These are phyloP conservation scores for Syrrhaptes paradoxus DNA, from an alignment of 2,113 vertebrate genomes.

Conservation along the genomic window DNA sequence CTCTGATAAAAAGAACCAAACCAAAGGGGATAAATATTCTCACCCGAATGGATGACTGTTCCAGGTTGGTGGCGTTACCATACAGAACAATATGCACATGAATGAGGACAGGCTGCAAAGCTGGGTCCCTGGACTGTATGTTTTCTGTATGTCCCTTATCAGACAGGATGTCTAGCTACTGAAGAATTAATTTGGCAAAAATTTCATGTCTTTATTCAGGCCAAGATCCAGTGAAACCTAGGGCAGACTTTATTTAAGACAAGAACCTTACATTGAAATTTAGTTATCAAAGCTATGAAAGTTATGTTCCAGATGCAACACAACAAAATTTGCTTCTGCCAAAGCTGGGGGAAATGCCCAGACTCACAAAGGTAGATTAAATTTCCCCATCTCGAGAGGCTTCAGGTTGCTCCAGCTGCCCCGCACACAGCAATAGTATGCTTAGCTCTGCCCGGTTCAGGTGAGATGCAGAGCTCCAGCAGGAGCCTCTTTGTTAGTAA, in stretches of 20 bases:
- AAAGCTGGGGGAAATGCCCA: not conserved
- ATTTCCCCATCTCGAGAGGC: not conserved
- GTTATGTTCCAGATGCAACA: not conserved
- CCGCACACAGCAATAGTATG: not conserved
- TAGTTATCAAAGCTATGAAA: not conserved
- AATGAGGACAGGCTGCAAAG: not conserved
- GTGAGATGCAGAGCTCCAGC: not conserved
- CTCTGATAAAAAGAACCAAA: not conserved
- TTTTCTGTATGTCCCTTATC: not conserved
- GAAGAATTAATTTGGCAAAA: not conserved
- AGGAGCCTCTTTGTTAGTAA: not conserved
- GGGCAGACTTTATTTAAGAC: not conserved
- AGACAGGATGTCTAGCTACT: not conserved
- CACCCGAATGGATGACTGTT: not conserved
- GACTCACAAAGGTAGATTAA: not conserved
- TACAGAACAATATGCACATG: not conserved
- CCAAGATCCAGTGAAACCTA: not conserved
- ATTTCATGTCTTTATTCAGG: not conserved
- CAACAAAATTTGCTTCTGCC: not conserved
- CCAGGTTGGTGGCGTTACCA: not conserved
- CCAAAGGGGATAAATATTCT: not conserved
- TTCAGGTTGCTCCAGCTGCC: not conserved
- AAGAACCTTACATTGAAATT: not conserved
- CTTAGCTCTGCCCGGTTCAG: not conserved
- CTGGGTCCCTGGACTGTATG: not conserved